Conservation (phyloP, 2,113 vertebrate species). For the Saimiri boliviensis region DNA sequence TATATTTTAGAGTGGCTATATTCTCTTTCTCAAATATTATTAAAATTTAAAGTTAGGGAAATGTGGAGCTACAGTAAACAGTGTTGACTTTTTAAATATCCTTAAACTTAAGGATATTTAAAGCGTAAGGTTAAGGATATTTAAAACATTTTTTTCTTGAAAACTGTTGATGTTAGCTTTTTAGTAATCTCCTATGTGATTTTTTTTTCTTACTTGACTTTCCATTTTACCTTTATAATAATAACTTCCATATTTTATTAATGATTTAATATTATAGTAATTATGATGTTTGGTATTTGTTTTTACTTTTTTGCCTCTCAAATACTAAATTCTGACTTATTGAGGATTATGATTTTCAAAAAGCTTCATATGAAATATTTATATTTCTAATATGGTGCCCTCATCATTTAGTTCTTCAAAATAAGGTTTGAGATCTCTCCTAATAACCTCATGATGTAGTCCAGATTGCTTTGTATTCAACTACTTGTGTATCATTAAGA, state of each 20-base stretch:
- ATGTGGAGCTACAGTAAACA: neutral
- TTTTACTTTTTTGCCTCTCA: neutral
- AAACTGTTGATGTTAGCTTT: neutral
- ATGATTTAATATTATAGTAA: neutral
- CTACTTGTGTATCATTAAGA: neutral
- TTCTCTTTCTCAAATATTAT: neutral
- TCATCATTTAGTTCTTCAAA: slow-evolving; percentile 7
- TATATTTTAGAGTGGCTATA: neutral
- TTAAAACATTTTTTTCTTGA: neutral
- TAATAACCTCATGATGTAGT: neutral
- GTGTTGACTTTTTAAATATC: neutral
- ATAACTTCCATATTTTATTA: neutral
- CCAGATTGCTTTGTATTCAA: neutral
- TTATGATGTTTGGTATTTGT: neutral
- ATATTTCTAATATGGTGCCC: neutral
- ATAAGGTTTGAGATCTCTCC: neutral
- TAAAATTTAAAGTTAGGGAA: neutral
- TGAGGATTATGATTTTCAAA: neutral
- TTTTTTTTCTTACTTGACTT: neutral
- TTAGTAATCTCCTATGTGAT: neutral
- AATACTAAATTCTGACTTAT: neutral
- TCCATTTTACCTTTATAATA: neutral
- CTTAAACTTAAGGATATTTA: neutral
- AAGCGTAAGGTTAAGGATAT: neutral
- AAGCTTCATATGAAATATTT: neutral